phyloP scores from a whole-genome alignment of 2,888 invertebrate species.

The Cactoblastis cactorum region DNA sequence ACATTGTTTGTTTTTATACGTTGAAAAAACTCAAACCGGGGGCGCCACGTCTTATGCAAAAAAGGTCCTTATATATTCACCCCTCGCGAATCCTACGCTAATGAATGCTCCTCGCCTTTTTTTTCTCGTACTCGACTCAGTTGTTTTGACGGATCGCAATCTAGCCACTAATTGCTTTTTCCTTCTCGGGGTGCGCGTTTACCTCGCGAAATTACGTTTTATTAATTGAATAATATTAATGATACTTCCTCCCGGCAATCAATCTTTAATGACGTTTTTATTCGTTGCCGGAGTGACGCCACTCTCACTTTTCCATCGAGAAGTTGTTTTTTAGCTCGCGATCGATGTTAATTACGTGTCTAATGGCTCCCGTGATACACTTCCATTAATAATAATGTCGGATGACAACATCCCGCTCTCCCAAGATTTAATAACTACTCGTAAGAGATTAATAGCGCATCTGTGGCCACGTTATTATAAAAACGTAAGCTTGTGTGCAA shows the following conservation, averaged over 20 bases:
- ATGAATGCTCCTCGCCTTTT: slow-evolving; percentile 73
- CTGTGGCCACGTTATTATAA: slow-evolving; percentile 64
- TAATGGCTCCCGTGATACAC: slow-evolving; percentile 79
- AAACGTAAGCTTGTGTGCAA: slow-evolving; percentile 41
- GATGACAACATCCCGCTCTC: slow-evolving; percentile 64
- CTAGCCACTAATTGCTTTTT: slow-evolving; percentile 80
- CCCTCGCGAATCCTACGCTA: slow-evolving; percentile 76
- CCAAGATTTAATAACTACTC: slow-evolving; percentile 73
- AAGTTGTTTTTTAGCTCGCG: slow-evolving; percentile 57
- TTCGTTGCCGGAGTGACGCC: slow-evolving; percentile 66
- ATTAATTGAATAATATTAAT: slow-evolving; percentile 80
- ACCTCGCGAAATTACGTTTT: slow-evolving; percentile 75
- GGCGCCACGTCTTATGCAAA: slow-evolving; percentile 77
- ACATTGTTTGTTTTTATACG: slow-evolving; percentile 69
- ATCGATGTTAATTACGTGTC: slow-evolving; percentile 76
- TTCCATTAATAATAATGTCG: slow-evolving; percentile 73
- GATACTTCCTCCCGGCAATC: slow-evolving; percentile 73
- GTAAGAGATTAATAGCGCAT: slow-evolving; percentile 71
- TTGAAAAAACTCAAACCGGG: slow-evolving; percentile 63
- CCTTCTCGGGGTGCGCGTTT: slow-evolving; percentile 71
- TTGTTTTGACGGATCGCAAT: slow-evolving; percentile 79
- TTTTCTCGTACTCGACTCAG: slow-evolving; percentile 65
- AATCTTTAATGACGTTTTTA: slow-evolving; percentile 78
- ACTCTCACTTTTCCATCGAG: slow-evolving; percentile 51
- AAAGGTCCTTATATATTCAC: slow-evolving; percentile 78